Evolutionary conservation across 2,797 vertebrate species (phyloP).

Genomic region (Urophycis tenuis): DNA sequence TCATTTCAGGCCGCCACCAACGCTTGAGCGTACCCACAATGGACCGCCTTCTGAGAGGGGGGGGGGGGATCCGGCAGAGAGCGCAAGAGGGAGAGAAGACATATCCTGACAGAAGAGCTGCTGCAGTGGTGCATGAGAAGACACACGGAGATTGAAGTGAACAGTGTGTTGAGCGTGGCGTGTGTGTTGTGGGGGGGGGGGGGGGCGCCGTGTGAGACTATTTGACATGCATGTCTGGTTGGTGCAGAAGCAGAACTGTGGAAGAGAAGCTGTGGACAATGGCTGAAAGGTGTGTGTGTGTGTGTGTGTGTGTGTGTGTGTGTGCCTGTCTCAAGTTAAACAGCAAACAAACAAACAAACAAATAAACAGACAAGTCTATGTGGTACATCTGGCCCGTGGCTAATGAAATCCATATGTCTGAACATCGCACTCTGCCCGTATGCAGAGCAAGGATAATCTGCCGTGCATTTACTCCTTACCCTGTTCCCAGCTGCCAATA

Average conservation of each 20-base stretch:
- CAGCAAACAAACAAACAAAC: background rate
- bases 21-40: background rate
- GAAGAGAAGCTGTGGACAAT: background rate
- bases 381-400: background rate
- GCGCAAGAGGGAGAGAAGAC: background rate
- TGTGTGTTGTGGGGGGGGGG: background rate
- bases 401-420: background rate
- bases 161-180: background rate
- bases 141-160: background rate
- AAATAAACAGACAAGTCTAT: background rate
- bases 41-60: background rate
- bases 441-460: slow-evolving; percentile 12
- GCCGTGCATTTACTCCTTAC: slow-evolving; percentile 34
- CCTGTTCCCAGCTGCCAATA: slow-evolving; percentile 45
- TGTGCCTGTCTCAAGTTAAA: background rate
- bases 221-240: slow-evolving; percentile 8
- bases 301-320: background rate
- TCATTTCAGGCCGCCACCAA: background rate
- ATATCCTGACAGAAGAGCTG: background rate
- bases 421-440: background rate
- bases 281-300: background rate
- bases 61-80: background rate
- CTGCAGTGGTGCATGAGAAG: background rate
- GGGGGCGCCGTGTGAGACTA: background rate
- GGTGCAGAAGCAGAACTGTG: background rate